Evolutionary conservation across 2,888 invertebrate genomes (phyloP).

Genomic region (Caenorhabditis sinica): DNA sequence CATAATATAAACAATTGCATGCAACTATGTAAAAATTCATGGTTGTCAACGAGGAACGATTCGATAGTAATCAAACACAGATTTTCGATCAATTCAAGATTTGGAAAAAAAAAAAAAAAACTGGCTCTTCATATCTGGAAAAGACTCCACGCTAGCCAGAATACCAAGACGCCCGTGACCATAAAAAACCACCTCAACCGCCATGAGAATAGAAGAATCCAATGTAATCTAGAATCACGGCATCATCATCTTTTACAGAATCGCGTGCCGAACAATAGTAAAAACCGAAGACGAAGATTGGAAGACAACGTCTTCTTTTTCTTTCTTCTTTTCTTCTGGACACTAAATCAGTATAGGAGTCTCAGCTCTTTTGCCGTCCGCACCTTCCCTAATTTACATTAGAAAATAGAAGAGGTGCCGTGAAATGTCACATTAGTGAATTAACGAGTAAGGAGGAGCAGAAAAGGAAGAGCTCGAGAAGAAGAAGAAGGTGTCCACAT

Average conservation of each 20-base stretch:
- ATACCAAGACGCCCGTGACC: constrained; percentile 80
- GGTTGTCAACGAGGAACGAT: too few relatives aligned
- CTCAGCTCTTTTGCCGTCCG: constrained; percentile 6
- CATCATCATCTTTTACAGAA: constrained; percentile 49
- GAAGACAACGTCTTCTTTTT: constrained; percentile 7
- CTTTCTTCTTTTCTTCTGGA: constrained; percentile 22
- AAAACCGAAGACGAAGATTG: constrained; percentile 35
- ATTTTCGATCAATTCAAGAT: too few relatives aligned
- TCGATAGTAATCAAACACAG: too few relatives aligned
- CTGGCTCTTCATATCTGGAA: too few relatives aligned
- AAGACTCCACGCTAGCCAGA: too few relatives aligned
- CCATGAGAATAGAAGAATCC: background rate
- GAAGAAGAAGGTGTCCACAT: constrained; percentile 21
- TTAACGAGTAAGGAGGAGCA: constrained; percentile 45
- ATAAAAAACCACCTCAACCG: background rate
- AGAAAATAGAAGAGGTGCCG: constrained; percentile 53
- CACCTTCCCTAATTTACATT: constrained; percentile 66
- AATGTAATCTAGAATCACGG: constrained; percentile 45
- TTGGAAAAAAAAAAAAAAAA: too few relatives aligned
- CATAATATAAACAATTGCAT: too few relatives aligned
- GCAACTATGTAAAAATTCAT: too few relatives aligned
- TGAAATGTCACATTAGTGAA: constrained; percentile 67
- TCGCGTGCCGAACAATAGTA: constrained; percentile 64
- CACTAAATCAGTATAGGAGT: constrained; percentile 48
- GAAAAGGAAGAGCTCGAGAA: constrained; percentile 11